Conservation (phyloP, 2,888 invertebrate species). For the Philaethria dido region DNA sequence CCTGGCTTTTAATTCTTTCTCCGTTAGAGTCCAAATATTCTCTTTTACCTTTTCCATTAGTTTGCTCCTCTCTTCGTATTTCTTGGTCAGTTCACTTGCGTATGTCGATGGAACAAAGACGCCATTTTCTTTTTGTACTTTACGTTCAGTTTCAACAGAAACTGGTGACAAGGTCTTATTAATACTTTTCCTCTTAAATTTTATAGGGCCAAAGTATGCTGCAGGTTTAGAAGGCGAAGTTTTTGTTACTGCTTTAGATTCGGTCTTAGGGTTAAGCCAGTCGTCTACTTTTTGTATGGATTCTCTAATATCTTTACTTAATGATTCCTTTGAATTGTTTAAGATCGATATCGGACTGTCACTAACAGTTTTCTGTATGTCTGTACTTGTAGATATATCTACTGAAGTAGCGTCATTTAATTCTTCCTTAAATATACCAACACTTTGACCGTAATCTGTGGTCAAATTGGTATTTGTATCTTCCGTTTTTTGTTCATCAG, state of each 20-base stretch:
- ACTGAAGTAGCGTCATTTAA: no score
- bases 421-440: no score
- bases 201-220: slow-evolving; percentile 45
- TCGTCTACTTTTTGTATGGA: slow-evolving; percentile 49
- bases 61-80: slow-evolving; percentile 40
- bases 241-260: not conserved
- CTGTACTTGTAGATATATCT: not conserved
- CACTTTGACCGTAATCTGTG: not conserved
- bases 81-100: slow-evolving; percentile 43
- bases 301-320: not conserved
- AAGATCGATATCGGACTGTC: not conserved
- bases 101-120: slow-evolving; percentile 43
- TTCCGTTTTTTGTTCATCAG: not conserved
- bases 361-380: not conserved
- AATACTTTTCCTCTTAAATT: slow-evolving; percentile 45
- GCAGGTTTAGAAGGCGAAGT: slow-evolving; percentile 5
- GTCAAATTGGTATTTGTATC: not conserved
- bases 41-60: slow-evolving; percentile 17
- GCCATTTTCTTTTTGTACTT: not conserved
- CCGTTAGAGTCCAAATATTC: slow-evolving; percentile 43
- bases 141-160: slow-evolving; percentile 19
- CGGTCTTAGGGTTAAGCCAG: slow-evolving; percentile 43
- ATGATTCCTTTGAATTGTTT: not conserved
- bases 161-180: slow-evolving; percentile 36
- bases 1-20: slow-evolving; percentile 40